These are phyloP conservation scores for Oryzias melastigma DNA, from an alignment of 2,113 vertebrate species.

Conservation along the genomic window DNA sequence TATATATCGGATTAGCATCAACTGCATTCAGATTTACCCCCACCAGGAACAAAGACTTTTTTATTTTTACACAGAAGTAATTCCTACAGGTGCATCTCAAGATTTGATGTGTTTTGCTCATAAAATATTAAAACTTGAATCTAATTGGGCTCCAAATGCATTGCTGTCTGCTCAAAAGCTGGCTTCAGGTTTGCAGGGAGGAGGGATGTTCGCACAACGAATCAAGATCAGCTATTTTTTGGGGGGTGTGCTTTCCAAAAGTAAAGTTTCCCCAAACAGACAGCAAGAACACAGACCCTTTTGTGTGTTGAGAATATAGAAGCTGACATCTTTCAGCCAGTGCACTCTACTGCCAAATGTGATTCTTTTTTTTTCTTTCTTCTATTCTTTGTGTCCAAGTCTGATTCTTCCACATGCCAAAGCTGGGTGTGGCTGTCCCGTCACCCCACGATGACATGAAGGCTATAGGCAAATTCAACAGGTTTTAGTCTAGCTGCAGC, in stretches of 20 bases:
- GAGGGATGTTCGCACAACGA: conserved; percentile 48
- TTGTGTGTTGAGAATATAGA: conserved; percentile 5
- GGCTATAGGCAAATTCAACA: conserved; percentile 64
- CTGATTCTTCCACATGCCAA: conserved; percentile 50
- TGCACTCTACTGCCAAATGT: background rate
- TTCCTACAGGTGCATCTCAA: too few relatives aligned
- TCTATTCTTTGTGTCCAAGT: conserved; percentile 10
- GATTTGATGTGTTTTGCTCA: too few relatives aligned
- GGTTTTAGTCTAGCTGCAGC: conserved; percentile 58
- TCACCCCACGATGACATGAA: conserved; percentile 52
- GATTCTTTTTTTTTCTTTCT: conserved; percentile 10
- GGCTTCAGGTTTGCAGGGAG: conserved; percentile 21
- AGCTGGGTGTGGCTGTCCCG: conserved; percentile 64
- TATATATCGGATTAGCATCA: too few relatives aligned
- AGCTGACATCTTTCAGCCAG: background rate
- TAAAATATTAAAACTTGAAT: background rate
- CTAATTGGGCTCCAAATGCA: background rate
- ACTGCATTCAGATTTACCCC: too few relatives aligned
- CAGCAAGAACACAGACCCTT: conserved; percentile 29
- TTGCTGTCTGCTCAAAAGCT: conserved; percentile 15
- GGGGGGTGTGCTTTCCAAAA: conserved; percentile 41
- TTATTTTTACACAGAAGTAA: too few relatives aligned
- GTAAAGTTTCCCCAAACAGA: conserved; percentile 52
- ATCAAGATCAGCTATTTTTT: conserved; percentile 42
- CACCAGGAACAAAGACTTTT: too few relatives aligned